Evolutionary conservation across 2,797 vertebrate species (phyloP), one percentile per base, ranked within the genome.

Genomic region (Buceros bicornis): DNA sequence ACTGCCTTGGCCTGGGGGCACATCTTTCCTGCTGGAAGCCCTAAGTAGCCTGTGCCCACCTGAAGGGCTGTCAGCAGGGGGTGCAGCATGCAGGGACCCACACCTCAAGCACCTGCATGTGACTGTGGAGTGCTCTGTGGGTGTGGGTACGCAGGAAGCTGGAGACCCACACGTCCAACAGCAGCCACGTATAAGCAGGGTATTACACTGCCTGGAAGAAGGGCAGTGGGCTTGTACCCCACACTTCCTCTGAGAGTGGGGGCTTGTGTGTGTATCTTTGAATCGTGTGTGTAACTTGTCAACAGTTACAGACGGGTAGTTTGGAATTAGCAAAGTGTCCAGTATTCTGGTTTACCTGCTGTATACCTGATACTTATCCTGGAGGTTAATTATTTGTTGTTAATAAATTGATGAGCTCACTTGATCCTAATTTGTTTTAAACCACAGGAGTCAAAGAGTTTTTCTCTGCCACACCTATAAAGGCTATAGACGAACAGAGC

Each of bases 41-140:
- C 0, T 19, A 17, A 20, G 29, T 6, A 54, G 40, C 29, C 40
- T 14, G 14, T 8, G 43, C 11, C 31, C 43, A 33, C 11, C 56
- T 15, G 48, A 50, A 69, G 35, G 48, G 29, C 53, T 22, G 21
- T 31, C 40, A 61, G 31, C 3, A 25, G 6, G 10, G 60, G 29
- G 47, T 29, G 43, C 28, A 43, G 29, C 6, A 11, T 1, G 3
- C 14, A 18, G 48, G 42, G 64, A 74, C 19, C 8, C n/a, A 7
- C 31, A 43, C 26, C 35, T 61, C 42, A 5, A 20, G 56, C 2
- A 1, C 3, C 1, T 8, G 8, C 25, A 45, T 3, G 14, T 73
- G 74, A 43, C 67, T 26, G 25, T 19, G 37, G 11, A 35, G 33
- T 37, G 40, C 40, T 65, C 15, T 42, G 53, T 19, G 28, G 18